These are phyloP conservation scores for Achlya flavicornis DNA, from an alignment of 2,888 invertebrate genomes.

Conservation along the genomic window DNA sequence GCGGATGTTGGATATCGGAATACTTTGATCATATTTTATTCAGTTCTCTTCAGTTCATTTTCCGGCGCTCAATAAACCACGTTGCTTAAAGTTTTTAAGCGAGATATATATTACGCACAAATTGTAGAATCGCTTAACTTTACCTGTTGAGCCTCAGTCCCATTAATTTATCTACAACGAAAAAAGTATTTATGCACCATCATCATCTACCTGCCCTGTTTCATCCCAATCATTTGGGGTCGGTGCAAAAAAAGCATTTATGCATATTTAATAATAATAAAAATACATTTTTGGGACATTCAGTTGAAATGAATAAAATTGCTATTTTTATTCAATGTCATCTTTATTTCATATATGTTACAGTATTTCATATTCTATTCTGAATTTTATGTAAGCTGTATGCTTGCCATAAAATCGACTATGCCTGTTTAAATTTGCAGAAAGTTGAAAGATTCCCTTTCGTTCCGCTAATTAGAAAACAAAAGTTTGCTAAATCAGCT, in stretches of 20 bases:
- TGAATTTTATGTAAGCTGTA: not conserved
- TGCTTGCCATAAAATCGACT: not conserved
- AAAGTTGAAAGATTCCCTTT: conserved; percentile 19
- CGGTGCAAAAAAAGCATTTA: too few relatives aligned
- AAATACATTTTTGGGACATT: too few relatives aligned
- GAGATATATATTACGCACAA: conserved; percentile 56
- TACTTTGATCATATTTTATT: conserved; percentile 46
- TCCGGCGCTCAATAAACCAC: conserved; percentile 51
- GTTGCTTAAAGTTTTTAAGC: conserved; percentile 50
- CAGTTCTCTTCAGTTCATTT: conserved; percentile 43
- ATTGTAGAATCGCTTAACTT: conserved; percentile 47
- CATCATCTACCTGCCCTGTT: too few relatives aligned
- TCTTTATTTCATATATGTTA: too few relatives aligned
- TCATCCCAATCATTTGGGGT: too few relatives aligned
- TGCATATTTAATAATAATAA: not conserved
- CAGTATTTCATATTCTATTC: too few relatives aligned
- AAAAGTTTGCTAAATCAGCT: conserved; percentile 36
- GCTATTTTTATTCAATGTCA: too few relatives aligned
- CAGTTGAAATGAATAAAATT: too few relatives aligned
- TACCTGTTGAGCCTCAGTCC: conserved; percentile 33
- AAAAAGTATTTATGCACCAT: not conserved
- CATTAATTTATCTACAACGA: conserved; percentile 25
- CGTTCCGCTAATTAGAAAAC: conserved; percentile 38
- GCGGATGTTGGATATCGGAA: conserved; percentile 33
- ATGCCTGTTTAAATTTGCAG: conserved; percentile 12